Base-by-base conservation (phyloP, 1,140 invertebrate genomes). In the Neodiprion lecontei region DNA sequence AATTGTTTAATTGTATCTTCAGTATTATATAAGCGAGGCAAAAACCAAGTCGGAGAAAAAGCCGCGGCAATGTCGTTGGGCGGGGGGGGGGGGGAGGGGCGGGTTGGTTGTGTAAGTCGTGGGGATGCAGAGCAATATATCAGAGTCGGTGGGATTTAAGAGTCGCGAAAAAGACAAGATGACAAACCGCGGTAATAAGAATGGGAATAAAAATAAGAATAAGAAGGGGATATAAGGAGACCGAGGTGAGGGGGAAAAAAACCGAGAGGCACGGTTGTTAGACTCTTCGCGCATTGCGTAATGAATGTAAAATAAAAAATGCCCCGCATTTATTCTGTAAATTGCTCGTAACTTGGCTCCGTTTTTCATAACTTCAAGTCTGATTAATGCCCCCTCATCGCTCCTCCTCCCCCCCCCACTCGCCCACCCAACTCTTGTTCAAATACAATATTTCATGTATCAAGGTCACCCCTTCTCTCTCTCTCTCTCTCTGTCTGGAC, bases 261-360 rank as follows among this genome's bases (percentile, higher is more conserved):
- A 21, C 17, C 28, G 28, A 40, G 67, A 69, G 67, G 23, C 14
- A 12, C 12, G 21, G 67, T 69, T 69, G 14, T 69, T 69, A 69
- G 14, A 47, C 23, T 61, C 53, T 9, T 40, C 53, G 5, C 67
- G 67, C 67, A 69, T 21, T 69, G 67, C 67, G 67, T 69, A 69
- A 69, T 69, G 67, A 69, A 69, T 69, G 67, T 69, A 47, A 69
- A 69, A 47, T 69, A 69, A 69, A 69, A 69, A 69, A 69, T 69
- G 67, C 23, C 14, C 67, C 21, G 67, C 67, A 69, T 69, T 69
- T 69, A 69, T 69, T 23, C 40, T 47, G 67, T 69, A 69, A 69
- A 69, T 69, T 69, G 67, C 67, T 69, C 67, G 67, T 69, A 69
- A 69, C 67, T 9, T 47, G 67, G 67, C 67, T 69, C 67, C 67